Conservation (phyloP, 1,140 invertebrate genomes). For the Onthophagus taurus region DNA sequence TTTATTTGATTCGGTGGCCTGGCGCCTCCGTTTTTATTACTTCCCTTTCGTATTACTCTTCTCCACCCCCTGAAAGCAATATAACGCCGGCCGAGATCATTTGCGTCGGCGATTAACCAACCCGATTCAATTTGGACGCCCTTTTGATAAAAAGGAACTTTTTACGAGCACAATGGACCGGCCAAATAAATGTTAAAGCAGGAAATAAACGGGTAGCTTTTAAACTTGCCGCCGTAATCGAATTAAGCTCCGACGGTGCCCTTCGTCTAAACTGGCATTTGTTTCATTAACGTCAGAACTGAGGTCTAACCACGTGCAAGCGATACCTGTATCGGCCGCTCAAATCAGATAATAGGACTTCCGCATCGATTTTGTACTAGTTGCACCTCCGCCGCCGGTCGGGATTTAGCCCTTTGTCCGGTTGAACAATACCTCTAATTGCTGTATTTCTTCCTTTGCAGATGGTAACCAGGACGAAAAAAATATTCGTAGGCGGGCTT, state of each 20-base stretch:
- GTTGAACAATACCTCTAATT: constrained; percentile 1
- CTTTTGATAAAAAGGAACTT: no score
- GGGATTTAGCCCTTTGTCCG: not conserved
- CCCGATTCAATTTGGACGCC: no score
- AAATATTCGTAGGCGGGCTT: constrained; percentile 99
- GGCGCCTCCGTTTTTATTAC: constrained; percentile 3
- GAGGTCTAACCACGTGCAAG: constrained; percentile 1
- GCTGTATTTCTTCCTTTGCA: constrained; percentile 48
- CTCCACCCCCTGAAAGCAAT: not conserved
- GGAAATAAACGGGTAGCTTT: no score
- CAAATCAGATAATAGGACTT: not conserved
- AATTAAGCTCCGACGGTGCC: no score
- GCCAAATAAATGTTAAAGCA: no score
- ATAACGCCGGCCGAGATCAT: constrained; percentile 7
- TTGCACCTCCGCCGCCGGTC: not conserved
- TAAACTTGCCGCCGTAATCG: no score
- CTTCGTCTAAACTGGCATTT: no score
- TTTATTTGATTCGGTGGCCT: constrained; percentile 20
- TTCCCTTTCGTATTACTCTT: constrained; percentile 3
- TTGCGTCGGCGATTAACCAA: not conserved
- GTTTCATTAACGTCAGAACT: constrained; percentile 5
- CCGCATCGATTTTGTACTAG: not conserved
- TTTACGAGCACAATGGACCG: not conserved
- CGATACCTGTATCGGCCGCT: not conserved
- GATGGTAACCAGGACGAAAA: constrained; percentile 99